Percentiles rank a stretch among this genome's conserved stretches.
These are phyloP conservation scores for Andrena flavipes DNA, from an alignment of 2,888 invertebrate species.

Conservation along the genomic window DNA sequence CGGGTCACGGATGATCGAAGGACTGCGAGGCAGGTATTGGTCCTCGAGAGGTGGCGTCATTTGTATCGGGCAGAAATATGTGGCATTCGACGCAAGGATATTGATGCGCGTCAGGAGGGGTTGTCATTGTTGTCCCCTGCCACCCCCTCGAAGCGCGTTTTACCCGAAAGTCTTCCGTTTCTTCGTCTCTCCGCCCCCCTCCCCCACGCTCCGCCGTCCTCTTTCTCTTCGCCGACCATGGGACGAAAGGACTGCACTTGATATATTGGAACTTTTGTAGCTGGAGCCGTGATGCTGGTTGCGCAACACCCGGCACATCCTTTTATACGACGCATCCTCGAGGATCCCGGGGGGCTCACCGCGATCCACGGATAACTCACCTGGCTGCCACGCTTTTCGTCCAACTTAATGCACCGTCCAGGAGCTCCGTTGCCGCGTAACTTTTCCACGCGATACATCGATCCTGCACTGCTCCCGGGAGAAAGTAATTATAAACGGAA, in stretches of 20 bases:
- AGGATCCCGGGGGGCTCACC: constrained; percentile 51
- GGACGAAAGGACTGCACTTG: constrained; percentile 77
- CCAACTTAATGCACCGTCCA: constrained; percentile 60
- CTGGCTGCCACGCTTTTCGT: constrained; percentile 58
- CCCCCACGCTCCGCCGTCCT: constrained; percentile 27
- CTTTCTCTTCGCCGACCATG: constrained; percentile 38
- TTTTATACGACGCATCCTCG: constrained; percentile 70
- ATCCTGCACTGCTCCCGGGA: neutral
- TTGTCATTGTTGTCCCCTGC: constrained; percentile 74
- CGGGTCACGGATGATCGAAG: constrained; percentile 67
- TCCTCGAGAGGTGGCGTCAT: constrained; percentile 74
- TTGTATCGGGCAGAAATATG: constrained; percentile 79
- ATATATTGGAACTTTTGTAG: constrained; percentile 82
- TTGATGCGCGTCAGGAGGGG: constrained; percentile 76
- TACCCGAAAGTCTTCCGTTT: constrained; percentile 44
- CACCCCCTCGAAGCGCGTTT: constrained; percentile 71
- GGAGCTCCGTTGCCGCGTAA: constrained; percentile 4
- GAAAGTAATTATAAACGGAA: no score
- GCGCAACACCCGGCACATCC: constrained; percentile 82
- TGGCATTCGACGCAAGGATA: constrained; percentile 76
- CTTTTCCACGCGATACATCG: constrained; percentile 6
- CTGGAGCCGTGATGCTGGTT: constrained; percentile 73
- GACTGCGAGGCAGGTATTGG: constrained; percentile 69
- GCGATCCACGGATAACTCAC: constrained; percentile 72
- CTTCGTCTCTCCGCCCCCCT: no score